Percentiles rank a stretch among this genome's conserved stretches.
These are phyloP conservation scores for Rhyacophila brunnea DNA, from an alignment of 1,140 invertebrate species.

Conservation along the genomic window DNA sequence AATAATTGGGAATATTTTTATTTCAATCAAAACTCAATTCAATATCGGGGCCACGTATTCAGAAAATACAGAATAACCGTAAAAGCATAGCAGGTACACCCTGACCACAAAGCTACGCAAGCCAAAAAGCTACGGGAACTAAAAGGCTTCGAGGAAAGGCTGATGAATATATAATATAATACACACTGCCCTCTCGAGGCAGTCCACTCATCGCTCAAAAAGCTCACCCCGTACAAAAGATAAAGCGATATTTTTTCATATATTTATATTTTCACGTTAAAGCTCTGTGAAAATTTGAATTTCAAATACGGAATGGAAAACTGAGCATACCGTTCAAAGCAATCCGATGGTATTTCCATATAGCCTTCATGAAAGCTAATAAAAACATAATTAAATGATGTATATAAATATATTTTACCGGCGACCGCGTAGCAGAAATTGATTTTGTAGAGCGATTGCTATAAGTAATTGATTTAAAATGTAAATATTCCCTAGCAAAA, in stretches of 20 bases:
- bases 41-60: no score
- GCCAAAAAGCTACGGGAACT: no score
- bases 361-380: slow-evolving; percentile 7
- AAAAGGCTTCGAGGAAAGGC: slow-evolving; percentile 4
- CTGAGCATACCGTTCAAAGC: slow-evolving; percentile 11
- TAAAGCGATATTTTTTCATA: slow-evolving; percentile 19
- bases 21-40: no score
- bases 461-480: no score
- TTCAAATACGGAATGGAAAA: slow-evolving; percentile 34
- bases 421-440: not conserved
- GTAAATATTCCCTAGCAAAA: no score
- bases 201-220: slow-evolving; percentile 33
- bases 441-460: not conserved
- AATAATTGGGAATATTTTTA: no score
- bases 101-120: no score
- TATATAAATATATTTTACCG: not conserved
- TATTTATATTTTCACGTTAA: slow-evolving; percentile 32
- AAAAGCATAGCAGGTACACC: no score
- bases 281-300: slow-evolving; percentile 32
- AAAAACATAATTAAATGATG: slow-evolving; percentile 24
- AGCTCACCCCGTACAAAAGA: slow-evolving; percentile 14
- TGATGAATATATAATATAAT: slow-evolving; percentile 33
- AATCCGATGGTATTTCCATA: slow-evolving; percentile 12
- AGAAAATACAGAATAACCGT: no score
- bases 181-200: slow-evolving; percentile 15